phyloP scores from a whole-genome alignment of 2,797 vertebrate genomes.

The Cercopithecus neglectus region DNA sequence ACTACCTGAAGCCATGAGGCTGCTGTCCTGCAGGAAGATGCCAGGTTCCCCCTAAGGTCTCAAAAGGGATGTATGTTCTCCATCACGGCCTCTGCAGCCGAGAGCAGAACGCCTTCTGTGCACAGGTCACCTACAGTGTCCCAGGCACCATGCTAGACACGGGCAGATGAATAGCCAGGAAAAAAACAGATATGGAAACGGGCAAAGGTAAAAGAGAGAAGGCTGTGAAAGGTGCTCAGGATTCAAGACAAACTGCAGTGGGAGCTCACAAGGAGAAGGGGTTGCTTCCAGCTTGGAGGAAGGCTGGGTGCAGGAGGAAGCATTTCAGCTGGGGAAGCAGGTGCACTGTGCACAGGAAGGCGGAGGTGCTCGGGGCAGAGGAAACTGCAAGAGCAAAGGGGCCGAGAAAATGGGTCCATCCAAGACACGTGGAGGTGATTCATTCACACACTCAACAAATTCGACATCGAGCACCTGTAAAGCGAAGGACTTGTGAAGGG shows the following conservation, averaged over 20 bases:
- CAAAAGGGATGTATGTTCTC: background rate
- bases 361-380: accelerated
- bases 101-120: background rate
- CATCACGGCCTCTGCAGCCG: background rate
- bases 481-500: background rate
- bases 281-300: background rate
- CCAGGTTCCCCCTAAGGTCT: background rate
- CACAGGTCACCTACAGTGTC: background rate
- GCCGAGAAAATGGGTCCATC: background rate
- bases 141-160: background rate
- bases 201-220: background rate
- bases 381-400: background rate
- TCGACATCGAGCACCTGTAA: background rate
- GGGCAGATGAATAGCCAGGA: background rate
- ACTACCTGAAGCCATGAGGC: background rate
- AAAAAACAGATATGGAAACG: background rate
- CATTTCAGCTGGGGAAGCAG: background rate
- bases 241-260: background rate
- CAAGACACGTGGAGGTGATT: background rate
- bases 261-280: accelerated
- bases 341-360: accelerated
- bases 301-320: too few species aligned
- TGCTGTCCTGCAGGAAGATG: background rate
- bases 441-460: background rate
- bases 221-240: background rate